Conservation (phyloP, 2,888 invertebrate genomes). For the Cryptosula pallasiana region DNA sequence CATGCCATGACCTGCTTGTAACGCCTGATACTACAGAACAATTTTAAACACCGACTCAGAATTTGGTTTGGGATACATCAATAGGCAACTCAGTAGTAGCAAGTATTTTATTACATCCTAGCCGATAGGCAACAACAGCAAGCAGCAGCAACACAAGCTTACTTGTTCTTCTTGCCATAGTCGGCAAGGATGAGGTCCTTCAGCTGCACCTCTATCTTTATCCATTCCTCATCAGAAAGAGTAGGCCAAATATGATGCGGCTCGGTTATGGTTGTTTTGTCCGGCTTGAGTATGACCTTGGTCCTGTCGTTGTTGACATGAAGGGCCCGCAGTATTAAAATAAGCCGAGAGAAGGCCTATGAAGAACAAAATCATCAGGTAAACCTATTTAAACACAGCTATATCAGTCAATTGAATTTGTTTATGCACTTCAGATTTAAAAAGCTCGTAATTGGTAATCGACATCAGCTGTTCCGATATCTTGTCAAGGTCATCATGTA, state of each 20-base stretch:
- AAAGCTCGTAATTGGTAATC: too few relatives aligned
- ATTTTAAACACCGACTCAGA: neutral
- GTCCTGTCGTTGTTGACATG: conserved; percentile 99
- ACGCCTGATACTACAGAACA: too few relatives aligned
- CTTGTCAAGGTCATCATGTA: too few relatives aligned
- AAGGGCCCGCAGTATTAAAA: conserved; percentile 88
- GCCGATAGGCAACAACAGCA: neutral
- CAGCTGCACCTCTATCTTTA: conserved; percentile 92
- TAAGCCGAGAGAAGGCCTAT: conserved; percentile 89
- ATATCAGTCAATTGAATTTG: too few relatives aligned
- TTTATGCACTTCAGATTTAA: conserved; percentile 15
- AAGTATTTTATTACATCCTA: conserved; percentile 1
- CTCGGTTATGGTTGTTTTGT: conserved; percentile 97
- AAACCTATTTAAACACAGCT: too few relatives aligned
- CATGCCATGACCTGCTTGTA: too few relatives aligned
- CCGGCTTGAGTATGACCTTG: conserved; percentile 95
- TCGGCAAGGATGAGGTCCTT: conserved; percentile 98
- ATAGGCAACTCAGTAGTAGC: neutral
- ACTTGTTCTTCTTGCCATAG: conserved; percentile 99
- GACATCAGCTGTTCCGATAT: too few relatives aligned
- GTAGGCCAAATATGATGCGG: conserved; percentile 99
- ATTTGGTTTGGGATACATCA: conserved; percentile 7
- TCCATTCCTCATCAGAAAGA: conserved; percentile 96
- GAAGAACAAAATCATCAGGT: too few relatives aligned
- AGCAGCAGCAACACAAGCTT: conserved; percentile 41